Percentiles rank a stretch among this genome's conserved stretches.
These are phyloP conservation scores for Eurytoma californica DNA, from an alignment of 2,888 invertebrate genomes.

Conservation along the genomic window DNA sequence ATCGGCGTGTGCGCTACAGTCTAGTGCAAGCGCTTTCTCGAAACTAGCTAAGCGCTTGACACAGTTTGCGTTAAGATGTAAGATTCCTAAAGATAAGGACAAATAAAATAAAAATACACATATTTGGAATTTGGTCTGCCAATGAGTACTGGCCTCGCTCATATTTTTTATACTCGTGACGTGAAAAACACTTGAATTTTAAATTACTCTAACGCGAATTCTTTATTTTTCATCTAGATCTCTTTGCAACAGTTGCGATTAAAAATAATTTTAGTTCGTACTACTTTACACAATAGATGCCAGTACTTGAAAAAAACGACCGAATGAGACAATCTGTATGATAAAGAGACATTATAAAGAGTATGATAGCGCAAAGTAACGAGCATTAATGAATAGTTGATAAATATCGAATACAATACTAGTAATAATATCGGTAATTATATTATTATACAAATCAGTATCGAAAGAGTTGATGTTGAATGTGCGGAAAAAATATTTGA, in stretches of 20 bases:
- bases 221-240: too few species aligned
- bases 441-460: conserved; percentile 60
- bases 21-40: conserved; percentile 31
- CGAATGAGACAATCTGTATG: conserved; percentile 73
- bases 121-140: conserved; percentile 56
- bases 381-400: conserved; percentile 44
- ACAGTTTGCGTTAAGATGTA: conserved; percentile 31
- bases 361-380: conserved; percentile 44
- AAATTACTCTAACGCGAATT: too few species aligned
- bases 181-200: neutral
- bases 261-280: too few species aligned
- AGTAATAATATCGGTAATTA: conserved; percentile 48
- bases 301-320: conserved; percentile 62
- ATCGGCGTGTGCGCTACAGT: conserved; percentile 30
- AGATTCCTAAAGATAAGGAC: conserved; percentile 22
- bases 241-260: too few species aligned
- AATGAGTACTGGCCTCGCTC: conserved; percentile 45
- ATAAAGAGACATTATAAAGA: conserved; percentile 64
- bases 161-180: conserved; percentile 49
- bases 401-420: conserved; percentile 54
- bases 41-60: conserved; percentile 53
- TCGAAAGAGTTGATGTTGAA: conserved; percentile 69
- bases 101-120: conserved; percentile 41
- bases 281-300: conserved; percentile 14
- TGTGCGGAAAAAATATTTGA: conserved; percentile 68